Base-by-base conservation (phyloP, 2,888 invertebrate species). In the Campoplex nolae region DNA sequence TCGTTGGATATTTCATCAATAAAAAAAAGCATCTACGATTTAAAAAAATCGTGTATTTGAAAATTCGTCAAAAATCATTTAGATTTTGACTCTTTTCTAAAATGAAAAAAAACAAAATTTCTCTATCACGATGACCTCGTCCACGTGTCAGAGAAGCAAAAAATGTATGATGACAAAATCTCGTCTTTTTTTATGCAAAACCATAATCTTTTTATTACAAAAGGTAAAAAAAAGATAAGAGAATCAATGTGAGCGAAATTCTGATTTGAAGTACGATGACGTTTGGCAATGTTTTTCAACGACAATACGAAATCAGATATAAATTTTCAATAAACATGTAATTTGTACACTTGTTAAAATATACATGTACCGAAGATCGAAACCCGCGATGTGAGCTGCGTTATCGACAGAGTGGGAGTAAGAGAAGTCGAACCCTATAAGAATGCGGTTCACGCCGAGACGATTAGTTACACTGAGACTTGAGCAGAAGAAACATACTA, bases 361-460 rank as follows among this genome's bases (percentile, higher is more conserved):
- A 42, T 16, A 54, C 23, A 23, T 16, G 54, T 23, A 54, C n/a
- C 3, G 42, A 48, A 6, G n/a, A 54, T 75, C 48, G 51, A 75
- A 13, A 2, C 48, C 45, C 11, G 16, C 56, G 71, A 54, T 58
- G 54, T 42, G 9, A 48, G 71, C 84, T 88, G 77, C 79, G 74
- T 86, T 84, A 85, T 71, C 86, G 77, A 78, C 80, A 48, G 80
- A 87, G 89, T 84, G 89, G 88, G 89, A 83, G 87, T 58, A 62
- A 73, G 58, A 42, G 62, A 79, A 73, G 84, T 76, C 58, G 84
- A 75, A 74, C 74, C 70, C 67, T 89, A 89, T 89, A 89, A 89
- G 86, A 88, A 88, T 87, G 89, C 56, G 68, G 62, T 42, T 62
- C 45, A 9, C 75, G 67, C 58, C 67, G 62, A 48, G 68, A 54